phyloP scores from a whole-genome alignment of 2,797 vertebrate genomes.

The Thripadectes ignobilis region DNA sequence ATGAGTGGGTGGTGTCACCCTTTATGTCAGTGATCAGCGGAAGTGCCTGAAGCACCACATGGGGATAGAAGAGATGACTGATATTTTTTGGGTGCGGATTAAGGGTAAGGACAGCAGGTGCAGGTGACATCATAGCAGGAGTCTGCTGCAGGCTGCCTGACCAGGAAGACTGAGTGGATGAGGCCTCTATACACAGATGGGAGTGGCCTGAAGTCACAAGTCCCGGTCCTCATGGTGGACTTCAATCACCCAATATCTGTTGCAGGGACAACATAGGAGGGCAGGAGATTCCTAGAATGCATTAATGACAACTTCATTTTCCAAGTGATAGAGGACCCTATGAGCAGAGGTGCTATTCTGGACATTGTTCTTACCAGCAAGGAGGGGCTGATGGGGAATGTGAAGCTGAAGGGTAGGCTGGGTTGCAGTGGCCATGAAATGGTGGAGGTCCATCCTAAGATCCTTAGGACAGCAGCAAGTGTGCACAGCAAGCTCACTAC shows the following conservation, averaged over 20 bases:
- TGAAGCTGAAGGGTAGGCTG: not conserved
- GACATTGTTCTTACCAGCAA: not conserved
- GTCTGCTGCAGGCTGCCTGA: not conserved
- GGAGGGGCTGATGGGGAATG: not conserved
- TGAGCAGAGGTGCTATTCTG: not conserved
- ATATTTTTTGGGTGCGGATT: not conserved
- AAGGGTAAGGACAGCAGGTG: not conserved
- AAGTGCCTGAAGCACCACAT: not conserved
- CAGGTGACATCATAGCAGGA: too few relatives aligned
- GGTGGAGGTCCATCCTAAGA: not conserved
- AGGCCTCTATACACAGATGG: not conserved
- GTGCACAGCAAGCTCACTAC: not conserved
- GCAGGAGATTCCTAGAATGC: not conserved
- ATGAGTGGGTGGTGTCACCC: not conserved
- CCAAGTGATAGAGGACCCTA: not conserved
- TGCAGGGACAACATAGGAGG: not conserved
- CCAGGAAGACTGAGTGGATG: not conserved
- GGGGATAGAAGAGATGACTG: not conserved
- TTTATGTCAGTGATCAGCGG: not conserved
- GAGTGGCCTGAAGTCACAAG: not conserved
- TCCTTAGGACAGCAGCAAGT: not conserved
- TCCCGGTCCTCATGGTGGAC: too few relatives aligned
- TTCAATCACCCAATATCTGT: not conserved
- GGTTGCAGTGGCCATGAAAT: not conserved
- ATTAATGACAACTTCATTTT: not conserved